Base-by-base conservation (phyloP, 2,888 invertebrate species). In the Tiliacea citrago region DNA sequence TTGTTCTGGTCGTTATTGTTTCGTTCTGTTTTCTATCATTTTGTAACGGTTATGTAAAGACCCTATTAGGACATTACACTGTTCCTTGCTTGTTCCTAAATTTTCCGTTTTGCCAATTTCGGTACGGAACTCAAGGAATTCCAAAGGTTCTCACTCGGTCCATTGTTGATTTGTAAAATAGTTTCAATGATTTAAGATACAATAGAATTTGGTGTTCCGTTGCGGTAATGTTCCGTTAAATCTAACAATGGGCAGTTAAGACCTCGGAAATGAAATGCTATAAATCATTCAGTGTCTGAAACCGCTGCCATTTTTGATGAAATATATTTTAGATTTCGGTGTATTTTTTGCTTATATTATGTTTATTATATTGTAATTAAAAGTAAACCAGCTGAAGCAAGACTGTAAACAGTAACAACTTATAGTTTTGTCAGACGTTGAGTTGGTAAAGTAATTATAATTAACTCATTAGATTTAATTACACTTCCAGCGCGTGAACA, bases 21-120 rank as follows among this genome's bases (percentile, higher is more conserved):
- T 82, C 81, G 82, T 83, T 88, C 78, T 82, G 83, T 89, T 92
- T 89, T 89, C 84, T 86, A 81, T 82, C 2, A 79, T 88, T 86
- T 88, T 84, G 83, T 85, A 84, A 86, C 75, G 58, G 63, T 90
- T 86, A 86, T 82, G 74, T 70, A 83, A 81, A 60, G 45, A 55
- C 80, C 58, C 57, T 70, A 62, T 49, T 67, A 24, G 42, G 10
- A 69, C 65, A 68, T 7, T n/a, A 65, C 21, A 35, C 8, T 47
- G 9, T 47, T 58, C 13, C n/a, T 61, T 62, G 53, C 42, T 47
- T 66, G 8, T 68, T 75, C 16, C 51, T 13, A 2, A 62, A 58
- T n/a, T 67, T 62, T 58, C 10, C 24, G 21, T 42, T 62, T 35
- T 68, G 13, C 13, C 21, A 39, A 55, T 45, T 21, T 65, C 13